Evolutionary conservation across 2,888 invertebrate species (phyloP).

Genomic region (Phyto melanocephala): DNA sequence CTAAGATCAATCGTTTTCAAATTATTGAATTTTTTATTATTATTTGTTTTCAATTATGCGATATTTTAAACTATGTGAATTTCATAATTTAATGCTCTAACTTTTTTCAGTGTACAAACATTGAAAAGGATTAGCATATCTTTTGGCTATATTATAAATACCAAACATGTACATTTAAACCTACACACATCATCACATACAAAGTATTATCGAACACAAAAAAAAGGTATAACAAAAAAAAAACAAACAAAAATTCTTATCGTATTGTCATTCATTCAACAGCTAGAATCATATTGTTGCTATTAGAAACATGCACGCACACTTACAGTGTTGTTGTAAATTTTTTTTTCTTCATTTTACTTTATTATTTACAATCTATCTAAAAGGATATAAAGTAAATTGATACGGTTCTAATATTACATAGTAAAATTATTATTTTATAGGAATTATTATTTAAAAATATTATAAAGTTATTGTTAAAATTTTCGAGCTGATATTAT

Average conservation of each 20-base stretch:
- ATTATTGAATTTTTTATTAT: too few relatives aligned
- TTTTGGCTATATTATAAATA: not conserved
- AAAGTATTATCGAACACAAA: not conserved
- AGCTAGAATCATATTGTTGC: constrained; percentile 20
- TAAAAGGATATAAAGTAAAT: too few relatives aligned
- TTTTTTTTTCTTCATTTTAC: too few relatives aligned
- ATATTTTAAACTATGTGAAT: too few relatives aligned
- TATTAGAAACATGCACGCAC: not conserved
- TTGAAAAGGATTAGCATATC: not conserved
- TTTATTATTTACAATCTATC: too few relatives aligned
- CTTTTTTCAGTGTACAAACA: not conserved
- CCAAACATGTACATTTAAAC: not conserved
- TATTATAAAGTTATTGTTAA: constrained; percentile 1
- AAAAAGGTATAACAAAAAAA: not conserved
- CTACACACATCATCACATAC: not conserved
- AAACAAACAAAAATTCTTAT: not conserved
- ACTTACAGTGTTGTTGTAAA: not conserved
- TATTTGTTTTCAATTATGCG: too few relatives aligned
- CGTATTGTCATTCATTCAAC: not conserved
- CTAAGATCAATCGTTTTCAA: too few relatives aligned
- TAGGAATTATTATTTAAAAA: not conserved
- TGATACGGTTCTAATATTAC: not conserved
- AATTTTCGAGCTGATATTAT: too few relatives aligned
- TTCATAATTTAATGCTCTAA: not conserved
- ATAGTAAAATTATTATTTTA: not conserved